Percentiles rank a stretch among this genome's conserved stretches.
phyloP scores from a whole-genome alignment of 2,113 vertebrate genomes.

The Catagonus wagneri region DNA sequence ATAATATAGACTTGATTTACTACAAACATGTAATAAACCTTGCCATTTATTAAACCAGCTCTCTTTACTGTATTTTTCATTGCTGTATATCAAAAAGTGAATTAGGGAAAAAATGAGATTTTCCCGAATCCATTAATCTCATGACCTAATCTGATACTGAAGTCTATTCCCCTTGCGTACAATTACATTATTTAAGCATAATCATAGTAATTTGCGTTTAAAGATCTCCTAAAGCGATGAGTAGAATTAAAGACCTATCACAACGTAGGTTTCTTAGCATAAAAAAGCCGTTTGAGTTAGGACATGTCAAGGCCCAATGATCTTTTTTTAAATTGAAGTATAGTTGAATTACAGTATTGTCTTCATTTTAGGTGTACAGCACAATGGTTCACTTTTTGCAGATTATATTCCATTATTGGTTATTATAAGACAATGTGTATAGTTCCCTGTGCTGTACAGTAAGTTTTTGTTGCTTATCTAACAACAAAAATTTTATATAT shows the following conservation, averaged over 20 bases:
- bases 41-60: neutral
- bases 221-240: slow-evolving; percentile 50
- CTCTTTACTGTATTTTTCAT: slow-evolving; percentile 30
- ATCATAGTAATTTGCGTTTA: slow-evolving; percentile 58
- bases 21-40: slow-evolving; percentile 46
- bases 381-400: neutral
- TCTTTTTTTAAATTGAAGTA: neutral
- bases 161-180: neutral
- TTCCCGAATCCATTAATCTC: slow-evolving; percentile 34
- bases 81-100: slow-evolving; percentile 8
- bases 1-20: neutral
- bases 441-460: neutral
- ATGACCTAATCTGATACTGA: slow-evolving; percentile 40
- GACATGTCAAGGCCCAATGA: neutral
- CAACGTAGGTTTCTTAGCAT: neutral
- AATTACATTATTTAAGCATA: slow-evolving; percentile 60
- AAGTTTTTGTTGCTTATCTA: neutral
- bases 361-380: neutral
- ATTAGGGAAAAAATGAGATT: slow-evolving; percentile 13
- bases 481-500: neutral
- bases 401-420: neutral
- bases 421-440: neutral
- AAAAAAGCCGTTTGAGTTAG: neutral
- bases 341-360: neutral
- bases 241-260: slow-evolving; percentile 45